Conservation (phyloP, 2,888 invertebrate genomes). For the Leptopilina drosophilae region DNA sequence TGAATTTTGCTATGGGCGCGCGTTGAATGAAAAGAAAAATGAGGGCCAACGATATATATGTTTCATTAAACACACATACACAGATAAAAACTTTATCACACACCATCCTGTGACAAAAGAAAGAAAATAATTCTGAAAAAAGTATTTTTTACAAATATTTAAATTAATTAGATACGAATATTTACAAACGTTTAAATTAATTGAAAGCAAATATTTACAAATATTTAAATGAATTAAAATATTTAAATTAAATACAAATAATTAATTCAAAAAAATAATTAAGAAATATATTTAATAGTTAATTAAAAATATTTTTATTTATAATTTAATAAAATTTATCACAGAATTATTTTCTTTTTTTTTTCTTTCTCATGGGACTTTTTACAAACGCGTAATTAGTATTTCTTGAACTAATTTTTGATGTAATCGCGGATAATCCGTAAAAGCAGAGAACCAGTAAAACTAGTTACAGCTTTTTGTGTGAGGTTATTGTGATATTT, state of each 20-base stretch:
- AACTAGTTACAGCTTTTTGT: conserved; percentile 74
- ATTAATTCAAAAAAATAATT: not conserved
- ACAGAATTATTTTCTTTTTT: conserved; percentile 30
- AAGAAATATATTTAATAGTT: no score
- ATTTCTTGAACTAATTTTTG: conserved; percentile 32
- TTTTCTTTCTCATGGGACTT: not conserved
- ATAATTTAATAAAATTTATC: not conserved
- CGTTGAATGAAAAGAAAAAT: conserved; percentile 4
- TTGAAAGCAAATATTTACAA: conserved; percentile 12
- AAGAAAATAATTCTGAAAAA: conserved; percentile 17
- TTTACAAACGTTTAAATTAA: not conserved
- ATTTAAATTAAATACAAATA: not conserved
- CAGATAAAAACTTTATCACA: conserved; percentile 5
- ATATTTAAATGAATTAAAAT: conserved; percentile 2
- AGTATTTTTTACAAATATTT: not conserved
- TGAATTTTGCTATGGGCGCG: not conserved
- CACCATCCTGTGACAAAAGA: conserved; percentile 11
- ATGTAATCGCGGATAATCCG: conserved; percentile 34
- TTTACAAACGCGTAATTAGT: conserved; percentile 32
- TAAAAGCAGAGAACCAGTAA: conserved; percentile 55
- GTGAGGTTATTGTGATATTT: conserved; percentile 76
- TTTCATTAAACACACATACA: conserved; percentile 30
- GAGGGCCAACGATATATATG: conserved; percentile 14
- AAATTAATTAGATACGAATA: not conserved
- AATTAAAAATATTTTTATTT: no score